Percentiles rank a stretch among this genome's conserved stretches.
phyloP scores from a whole-genome alignment of 2,888 invertebrate genomes.

The Uropetala carovei region DNA sequence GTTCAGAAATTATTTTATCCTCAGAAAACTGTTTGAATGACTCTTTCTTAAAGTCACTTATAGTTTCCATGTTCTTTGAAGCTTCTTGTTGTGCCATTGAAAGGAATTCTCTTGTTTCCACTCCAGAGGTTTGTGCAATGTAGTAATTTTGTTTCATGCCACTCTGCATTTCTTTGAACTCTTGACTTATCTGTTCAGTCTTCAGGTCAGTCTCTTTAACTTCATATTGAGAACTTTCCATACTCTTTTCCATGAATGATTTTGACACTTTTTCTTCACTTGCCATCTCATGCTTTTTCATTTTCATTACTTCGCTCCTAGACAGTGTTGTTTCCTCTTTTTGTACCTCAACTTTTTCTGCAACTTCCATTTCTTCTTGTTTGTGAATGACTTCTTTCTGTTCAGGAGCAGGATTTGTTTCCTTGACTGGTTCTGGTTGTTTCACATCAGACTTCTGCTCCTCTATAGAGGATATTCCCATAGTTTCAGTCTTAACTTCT shows the following conservation, averaged over 20 bases:
- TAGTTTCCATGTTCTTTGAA: conserved; percentile 10
- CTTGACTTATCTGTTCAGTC: conserved; percentile 8
- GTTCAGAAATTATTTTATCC: not conserved
- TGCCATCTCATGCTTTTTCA: not conserved
- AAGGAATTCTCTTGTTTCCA: not conserved
- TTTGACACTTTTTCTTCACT: not conserved
- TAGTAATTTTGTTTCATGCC: not conserved
- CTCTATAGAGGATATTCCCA: not conserved
- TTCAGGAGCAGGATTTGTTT: not conserved
- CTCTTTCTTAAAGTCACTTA: conserved; percentile 27
- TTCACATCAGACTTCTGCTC: not conserved
- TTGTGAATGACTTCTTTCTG: not conserved
- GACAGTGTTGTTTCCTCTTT: not conserved
- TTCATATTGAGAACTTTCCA: conserved; percentile 26
- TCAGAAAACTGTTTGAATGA: not conserved
- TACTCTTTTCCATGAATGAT: not conserved
- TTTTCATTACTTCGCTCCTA: not conserved
- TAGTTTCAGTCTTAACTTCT: not conserved
- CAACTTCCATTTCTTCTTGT: not conserved
- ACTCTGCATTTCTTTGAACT: conserved; percentile 4
- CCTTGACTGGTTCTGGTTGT: not conserved
- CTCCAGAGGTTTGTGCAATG: not conserved
- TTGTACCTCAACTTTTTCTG: not conserved
- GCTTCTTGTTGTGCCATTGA: not conserved
- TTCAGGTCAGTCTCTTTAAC: conserved; percentile 8